A percentile compares a stretch with the other conserved stretches of the same genome.
These are phyloP conservation scores for Noctua janthina DNA, from an alignment of 2,888 invertebrate species.

Conservation along the genomic window DNA sequence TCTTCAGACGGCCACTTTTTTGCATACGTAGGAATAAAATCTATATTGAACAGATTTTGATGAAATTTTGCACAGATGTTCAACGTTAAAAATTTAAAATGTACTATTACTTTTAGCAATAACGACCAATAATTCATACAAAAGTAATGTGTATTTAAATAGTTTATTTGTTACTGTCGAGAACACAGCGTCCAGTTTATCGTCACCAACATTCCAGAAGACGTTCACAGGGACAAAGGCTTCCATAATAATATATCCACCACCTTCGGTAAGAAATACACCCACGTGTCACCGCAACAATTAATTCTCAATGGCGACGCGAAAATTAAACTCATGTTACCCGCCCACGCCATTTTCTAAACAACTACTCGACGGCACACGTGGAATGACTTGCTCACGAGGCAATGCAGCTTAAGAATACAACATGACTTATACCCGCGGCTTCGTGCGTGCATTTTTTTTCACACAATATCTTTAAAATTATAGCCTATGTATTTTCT, in stretches of 20 bases:
- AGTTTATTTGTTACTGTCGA: not conserved
- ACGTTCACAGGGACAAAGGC: not conserved
- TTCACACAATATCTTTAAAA: not conserved
- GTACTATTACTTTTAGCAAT: too few relatives aligned
- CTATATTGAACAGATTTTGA: too few relatives aligned
- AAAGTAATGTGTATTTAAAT: too few relatives aligned
- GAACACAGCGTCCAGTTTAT: not conserved
- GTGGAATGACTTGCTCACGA: not conserved
- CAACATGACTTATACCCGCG: not conserved
- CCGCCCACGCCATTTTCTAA: conserved; percentile 1
- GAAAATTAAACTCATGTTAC: not conserved
- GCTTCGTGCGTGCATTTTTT: not conserved
- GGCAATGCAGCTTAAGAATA: not conserved
- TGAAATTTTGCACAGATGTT: too few relatives aligned
- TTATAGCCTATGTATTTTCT: not conserved
- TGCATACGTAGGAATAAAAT: too few relatives aligned
- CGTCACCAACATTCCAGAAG: not conserved
- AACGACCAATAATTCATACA: too few relatives aligned
- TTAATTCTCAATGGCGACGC: not conserved
- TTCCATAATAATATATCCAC: not conserved
- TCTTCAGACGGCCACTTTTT: too few relatives aligned
- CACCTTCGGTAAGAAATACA: not conserved
- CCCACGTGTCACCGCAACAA: not conserved
- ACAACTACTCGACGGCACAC: not conserved
- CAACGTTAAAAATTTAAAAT: too few relatives aligned